Conservation (phyloP, 2,888 invertebrate species). For the Chymomyza caudatula region DNA sequence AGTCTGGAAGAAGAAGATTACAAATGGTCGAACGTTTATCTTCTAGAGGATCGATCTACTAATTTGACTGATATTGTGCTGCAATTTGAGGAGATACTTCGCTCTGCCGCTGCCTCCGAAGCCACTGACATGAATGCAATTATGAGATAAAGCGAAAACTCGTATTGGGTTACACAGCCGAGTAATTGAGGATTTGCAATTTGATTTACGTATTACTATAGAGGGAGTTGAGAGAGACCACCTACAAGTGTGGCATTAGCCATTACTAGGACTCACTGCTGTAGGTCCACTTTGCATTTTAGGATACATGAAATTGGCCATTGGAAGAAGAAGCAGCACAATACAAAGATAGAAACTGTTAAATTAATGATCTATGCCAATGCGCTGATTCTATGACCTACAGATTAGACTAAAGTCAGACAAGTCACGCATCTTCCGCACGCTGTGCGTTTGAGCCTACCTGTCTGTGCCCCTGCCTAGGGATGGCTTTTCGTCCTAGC, state of each 20-base stretch:
- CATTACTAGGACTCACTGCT: conserved; percentile 2
- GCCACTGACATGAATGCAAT: conserved; percentile 58
- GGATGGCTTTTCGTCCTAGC: conserved; percentile 1
- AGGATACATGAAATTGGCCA: conserved; percentile 4
- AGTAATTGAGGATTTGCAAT: conserved; percentile 52
- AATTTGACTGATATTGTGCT: conserved; percentile 58
- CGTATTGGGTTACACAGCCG: conserved; percentile 36
- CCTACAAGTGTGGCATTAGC: conserved; percentile 28
- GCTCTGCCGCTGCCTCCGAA: background rate
- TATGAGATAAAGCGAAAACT: conserved; percentile 68
- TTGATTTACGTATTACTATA: conserved; percentile 32
- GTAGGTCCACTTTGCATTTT: conserved; percentile 47
- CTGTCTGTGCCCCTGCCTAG: conserved; percentile 23
- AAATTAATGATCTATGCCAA: conserved; percentile 67
- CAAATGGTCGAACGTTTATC: conserved; percentile 46
- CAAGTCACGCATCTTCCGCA: conserved; percentile 50
- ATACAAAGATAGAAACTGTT: conserved; percentile 41
- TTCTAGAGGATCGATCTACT: conserved; percentile 34
- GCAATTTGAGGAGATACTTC: background rate
- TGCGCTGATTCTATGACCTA: conserved; percentile 62
- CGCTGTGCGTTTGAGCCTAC: conserved; percentile 44
- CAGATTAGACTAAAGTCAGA: conserved; percentile 57
- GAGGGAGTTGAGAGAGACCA: conserved; percentile 35
- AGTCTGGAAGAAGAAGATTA: conserved; percentile 45
- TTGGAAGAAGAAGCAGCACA: conserved; percentile 12